A percentile compares a stretch with the other conserved stretches of the same genome.
These are phyloP conservation scores for Microcebus murinus DNA, from an alignment of 2,113 vertebrate genomes.

Conservation along the genomic window DNA sequence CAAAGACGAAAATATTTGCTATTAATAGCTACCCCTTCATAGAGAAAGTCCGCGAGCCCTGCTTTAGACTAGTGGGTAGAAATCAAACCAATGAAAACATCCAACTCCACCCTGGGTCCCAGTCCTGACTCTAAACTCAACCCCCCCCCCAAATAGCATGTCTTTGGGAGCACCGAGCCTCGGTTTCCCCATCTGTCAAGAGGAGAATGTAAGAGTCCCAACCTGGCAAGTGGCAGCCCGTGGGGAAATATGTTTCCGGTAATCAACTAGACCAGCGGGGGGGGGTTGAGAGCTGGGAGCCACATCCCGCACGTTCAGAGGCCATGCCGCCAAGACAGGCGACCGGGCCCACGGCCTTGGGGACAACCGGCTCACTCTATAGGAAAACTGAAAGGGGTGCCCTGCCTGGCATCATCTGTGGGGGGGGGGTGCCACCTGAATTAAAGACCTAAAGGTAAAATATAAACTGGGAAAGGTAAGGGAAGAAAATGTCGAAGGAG, in stretches of 20 bases:
- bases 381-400: background rate
- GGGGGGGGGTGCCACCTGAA: too few species aligned
- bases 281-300: background rate
- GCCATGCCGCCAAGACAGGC: background rate
- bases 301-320: accelerated
- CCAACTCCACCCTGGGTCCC: background rate
- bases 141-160: too few species aligned
- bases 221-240: too few species aligned
- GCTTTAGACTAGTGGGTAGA: background rate
- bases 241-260: background rate
- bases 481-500: background rate
- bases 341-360: accelerated
- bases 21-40: background rate
- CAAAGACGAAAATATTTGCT: background rate
- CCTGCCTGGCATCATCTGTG: background rate
- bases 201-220: background rate
- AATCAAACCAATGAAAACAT: background rate
- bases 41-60: too few species aligned
- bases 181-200: background rate
- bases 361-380: background rate
- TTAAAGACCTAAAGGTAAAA: background rate
- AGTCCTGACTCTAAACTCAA: background rate
- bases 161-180: background rate
- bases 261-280: background rate
- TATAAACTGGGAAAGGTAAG: background rate